phyloP scores from a whole-genome alignment of 2,113 vertebrate genomes.

The Origma solitaria region DNA sequence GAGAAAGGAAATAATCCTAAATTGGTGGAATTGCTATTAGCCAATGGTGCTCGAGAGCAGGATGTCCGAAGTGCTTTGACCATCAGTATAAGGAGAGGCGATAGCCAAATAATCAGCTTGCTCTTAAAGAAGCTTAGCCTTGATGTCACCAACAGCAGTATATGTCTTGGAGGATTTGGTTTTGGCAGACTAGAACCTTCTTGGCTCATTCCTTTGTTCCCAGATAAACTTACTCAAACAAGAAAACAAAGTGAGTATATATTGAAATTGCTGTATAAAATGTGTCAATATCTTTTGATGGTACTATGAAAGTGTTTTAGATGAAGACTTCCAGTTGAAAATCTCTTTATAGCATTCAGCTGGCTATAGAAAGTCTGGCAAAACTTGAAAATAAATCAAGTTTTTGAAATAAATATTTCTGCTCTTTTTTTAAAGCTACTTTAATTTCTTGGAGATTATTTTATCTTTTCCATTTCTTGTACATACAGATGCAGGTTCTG shows the following conservation, averaged over 20 bases:
- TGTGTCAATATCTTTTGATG: not conserved
- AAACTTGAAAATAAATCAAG: not conserved
- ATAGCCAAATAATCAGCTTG: constrained; percentile 82
- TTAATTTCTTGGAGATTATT: not conserved
- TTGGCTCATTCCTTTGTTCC: constrained; percentile 88
- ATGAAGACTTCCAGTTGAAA: not conserved
- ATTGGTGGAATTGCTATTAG: constrained; percentile 86
- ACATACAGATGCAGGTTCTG: constrained; percentile 76
- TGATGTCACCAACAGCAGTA: constrained; percentile 84
- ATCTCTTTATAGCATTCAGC: not conserved
- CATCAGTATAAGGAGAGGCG: constrained; percentile 78
- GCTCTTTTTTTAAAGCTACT: not conserved
- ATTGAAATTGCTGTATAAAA: not conserved
- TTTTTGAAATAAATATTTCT: no score
- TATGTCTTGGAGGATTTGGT: constrained; percentile 90
- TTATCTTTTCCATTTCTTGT: not conserved
- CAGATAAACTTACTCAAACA: constrained; percentile 69
- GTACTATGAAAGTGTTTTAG: not conserved
- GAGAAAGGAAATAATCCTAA: constrained; percentile 83
- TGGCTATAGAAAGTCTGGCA: not conserved
- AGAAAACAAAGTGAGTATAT: constrained; percentile 69
- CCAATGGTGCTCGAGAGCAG: constrained; percentile 82
- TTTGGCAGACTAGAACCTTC: constrained; percentile 84
- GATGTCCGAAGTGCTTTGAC: constrained; percentile 83
- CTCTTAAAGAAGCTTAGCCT: constrained; percentile 86